A percentile compares a stretch with the other conserved stretches of the same genome.
Evolutionary conservation across 2,888 invertebrate species (phyloP).

Genomic region (Brachynemurus nebulosus): DNA sequence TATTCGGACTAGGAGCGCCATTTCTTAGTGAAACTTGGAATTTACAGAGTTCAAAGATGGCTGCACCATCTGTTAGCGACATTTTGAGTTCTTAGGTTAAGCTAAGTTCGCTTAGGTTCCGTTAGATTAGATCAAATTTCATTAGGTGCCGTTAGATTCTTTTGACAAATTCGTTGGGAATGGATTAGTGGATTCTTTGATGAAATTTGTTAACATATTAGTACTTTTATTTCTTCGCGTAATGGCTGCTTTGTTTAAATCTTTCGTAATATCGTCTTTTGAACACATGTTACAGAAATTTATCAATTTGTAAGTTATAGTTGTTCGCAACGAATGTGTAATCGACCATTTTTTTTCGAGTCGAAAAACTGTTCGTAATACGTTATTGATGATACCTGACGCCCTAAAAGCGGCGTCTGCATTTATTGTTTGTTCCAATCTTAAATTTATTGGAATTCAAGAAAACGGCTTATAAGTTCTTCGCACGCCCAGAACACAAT

Average conservation of each 20-base stretch:
- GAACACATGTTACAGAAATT: conserved; percentile 9
- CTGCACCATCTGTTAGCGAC: no score
- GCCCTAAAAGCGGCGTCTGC: background rate
- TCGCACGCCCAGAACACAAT: conserved; percentile 7
- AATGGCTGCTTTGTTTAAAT: background rate
- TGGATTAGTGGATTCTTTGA: no score
- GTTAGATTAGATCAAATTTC: no score
- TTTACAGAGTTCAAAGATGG: no score
- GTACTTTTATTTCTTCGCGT: no score
- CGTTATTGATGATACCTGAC: background rate
- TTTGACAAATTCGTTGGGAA: no score
- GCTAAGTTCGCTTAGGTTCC: no score
- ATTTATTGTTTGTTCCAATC: background rate
- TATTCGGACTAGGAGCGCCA: no score
- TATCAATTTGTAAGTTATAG: background rate
- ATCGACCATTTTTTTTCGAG: background rate
- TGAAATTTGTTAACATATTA: no score
- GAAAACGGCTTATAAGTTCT: conserved; percentile 11
- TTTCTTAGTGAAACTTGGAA: no score
- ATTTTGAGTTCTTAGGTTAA: no score
- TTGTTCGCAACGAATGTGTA: background rate
- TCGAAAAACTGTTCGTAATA: background rate
- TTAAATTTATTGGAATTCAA: conserved; percentile 2
- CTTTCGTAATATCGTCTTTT: conserved; percentile 13
- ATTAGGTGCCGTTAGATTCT: no score